Base-by-base conservation (phyloP, 2,888 invertebrate genomes). In the Cheilosia variabilis region DNA sequence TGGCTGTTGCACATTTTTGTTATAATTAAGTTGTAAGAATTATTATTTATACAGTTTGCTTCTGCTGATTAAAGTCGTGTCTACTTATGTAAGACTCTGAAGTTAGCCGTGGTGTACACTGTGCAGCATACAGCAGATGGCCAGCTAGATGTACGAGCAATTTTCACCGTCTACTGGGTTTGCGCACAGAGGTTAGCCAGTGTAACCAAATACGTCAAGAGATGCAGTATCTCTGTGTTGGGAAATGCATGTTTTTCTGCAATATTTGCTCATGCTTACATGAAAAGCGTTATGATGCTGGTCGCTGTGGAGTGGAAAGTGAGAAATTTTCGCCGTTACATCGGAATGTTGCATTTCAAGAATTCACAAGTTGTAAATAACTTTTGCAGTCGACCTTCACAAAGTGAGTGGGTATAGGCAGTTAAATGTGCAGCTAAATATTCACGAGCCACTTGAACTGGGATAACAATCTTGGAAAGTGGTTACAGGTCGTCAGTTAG, bases 161-260 rank as follows among this genome's bases (percentile, higher is more conserved):
- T 77, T 79, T 79, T 84, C 79, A 79, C 69, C 69, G 79, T 84
- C 84, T 79, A 34, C 27, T 79, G 69, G 50, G 53, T 58, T 75
- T 65, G 69, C 65, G 52, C 65, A 65, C 65, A 50, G 79, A 79
- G 75, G 79, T 75, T 84, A 75, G 69, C 69, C 79, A 52, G 69
- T 75, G 79, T 75, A 84, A 84, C 75, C 69, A 65, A 71, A 84
- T 68, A 76, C 76, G 63, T 34, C 50, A 34, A 83, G 83, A 73
- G 83, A 73, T 60, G 72, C 43, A 71, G 77, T 76, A 71, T 62
- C 52, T 50, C 13, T 34, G 19, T 2, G 63, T 73, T 68, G 68
- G 63, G 79, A 75, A 65, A 77, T 71, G 65, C 58, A 65, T 66
- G 57, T 47, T 80, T 72, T n/a, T 55, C 50, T 78, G 41, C 13